These are phyloP conservation scores for Eucriotettix oculatus DNA, from an alignment of 2,888 invertebrate species.

Conservation along the genomic window DNA sequence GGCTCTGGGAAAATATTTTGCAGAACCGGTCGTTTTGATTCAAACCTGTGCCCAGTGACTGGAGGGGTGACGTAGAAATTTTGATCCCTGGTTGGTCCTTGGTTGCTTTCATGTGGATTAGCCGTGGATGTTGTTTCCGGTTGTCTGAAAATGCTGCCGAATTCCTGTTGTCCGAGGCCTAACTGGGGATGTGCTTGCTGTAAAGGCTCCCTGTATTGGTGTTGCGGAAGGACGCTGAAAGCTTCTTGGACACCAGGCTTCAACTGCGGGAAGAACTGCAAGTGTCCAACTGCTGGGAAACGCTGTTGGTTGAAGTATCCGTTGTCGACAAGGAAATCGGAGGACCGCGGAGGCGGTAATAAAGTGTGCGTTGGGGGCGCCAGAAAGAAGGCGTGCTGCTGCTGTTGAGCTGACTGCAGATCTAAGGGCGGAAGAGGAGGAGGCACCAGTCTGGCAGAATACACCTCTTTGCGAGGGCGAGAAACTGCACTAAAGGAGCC, in stretches of 20 bases:
- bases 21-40: background rate
- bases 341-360: background rate
- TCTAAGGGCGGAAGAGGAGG: conserved; percentile 2
- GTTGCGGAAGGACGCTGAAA: background rate
- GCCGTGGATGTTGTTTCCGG: background rate
- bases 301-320: background rate
- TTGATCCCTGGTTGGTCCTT: background rate
- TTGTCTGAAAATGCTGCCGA: background rate
- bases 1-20: background rate
- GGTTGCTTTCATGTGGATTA: background rate
- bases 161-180: background rate
- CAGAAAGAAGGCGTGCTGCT: background rate
- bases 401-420: background rate
- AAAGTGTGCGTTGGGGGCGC: background rate
- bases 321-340: conserved; percentile 3
- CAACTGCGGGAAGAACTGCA: background rate
- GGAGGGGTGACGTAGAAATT: background rate
- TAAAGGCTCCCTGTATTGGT: background rate
- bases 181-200: background rate
- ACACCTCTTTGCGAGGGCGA: background rate
- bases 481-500: conserved; percentile 31
- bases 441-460: conserved; percentile 6
- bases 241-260: background rate
- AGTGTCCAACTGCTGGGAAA: background rate
- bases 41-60: background rate